Evolutionary conservation across 2,113 vertebrate species (phyloP), one percentile per base, ranked within the genome.

Genomic region (Synchiropus splendidus): DNA sequence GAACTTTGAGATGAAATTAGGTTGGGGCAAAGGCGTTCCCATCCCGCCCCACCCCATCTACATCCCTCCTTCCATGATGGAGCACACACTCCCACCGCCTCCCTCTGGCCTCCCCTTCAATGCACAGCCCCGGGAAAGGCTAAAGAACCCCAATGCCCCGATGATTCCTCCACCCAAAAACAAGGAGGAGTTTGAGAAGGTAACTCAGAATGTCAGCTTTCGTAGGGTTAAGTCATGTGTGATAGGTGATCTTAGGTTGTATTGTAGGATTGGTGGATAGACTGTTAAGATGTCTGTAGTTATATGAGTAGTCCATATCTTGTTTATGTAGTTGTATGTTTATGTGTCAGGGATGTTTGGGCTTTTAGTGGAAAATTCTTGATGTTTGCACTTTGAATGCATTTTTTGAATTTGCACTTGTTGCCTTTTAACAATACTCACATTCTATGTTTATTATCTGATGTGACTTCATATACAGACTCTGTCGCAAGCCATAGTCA

Each of bases 401-500:
- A 90, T 95, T 91, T 95, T 90, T 72, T 72, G 78, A 89, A 92
- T 88, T 94, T 94, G 74, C 91, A 90, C 89, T 86, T 97, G 92
- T 94, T 94, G 92, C 88, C 67, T 92, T 97, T 91, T 92, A 96
- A 95, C 94, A 97, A 96, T 97, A 96, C 95, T 99, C 94, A 98
- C 92, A 94, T 96, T 97, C 92, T 98, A 96, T 99, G 93, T 99
- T 94, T 99, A 98, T 99, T 99, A 98, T 99, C 91, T 98, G 94
- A 99, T 98, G 92, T 98, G 93, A 99, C 94, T 98, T 98, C 92
- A 97, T 97, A 98, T 98, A 97, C 95, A 99, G 95, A 99, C 92
- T 99, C 95, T 99, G 94, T 99, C 95, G 94, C 94, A 99, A 97
- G 95, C 95, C 95, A 98, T 99, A 99, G 95, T 99, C 94, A 99